Percentiles rank a stretch among this genome's conserved stretches.
Evolutionary conservation across 1,140 invertebrate species (phyloP).

Genomic region (Achatina immaculata): DNA sequence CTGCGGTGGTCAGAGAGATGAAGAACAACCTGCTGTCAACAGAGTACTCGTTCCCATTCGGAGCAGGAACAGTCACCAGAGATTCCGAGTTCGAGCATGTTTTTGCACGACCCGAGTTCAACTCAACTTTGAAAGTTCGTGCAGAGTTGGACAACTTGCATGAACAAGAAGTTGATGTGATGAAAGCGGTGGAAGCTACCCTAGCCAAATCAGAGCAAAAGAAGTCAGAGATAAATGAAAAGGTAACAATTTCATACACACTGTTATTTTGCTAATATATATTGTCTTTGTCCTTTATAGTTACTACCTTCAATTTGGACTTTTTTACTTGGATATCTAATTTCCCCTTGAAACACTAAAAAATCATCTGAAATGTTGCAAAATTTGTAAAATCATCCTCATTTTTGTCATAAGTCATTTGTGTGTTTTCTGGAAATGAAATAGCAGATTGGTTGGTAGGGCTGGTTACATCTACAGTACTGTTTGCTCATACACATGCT

Average conservation of each 20-base stretch:
- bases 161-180: slow-evolving; percentile 48
- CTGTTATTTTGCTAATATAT: background rate
- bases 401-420: no score
- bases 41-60: slow-evolving; percentile 62
- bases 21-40: slow-evolving; percentile 42
- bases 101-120: slow-evolving; percentile 62
- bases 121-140: slow-evolving; percentile 58
- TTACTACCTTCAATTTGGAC: background rate
- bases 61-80: slow-evolving; percentile 28
- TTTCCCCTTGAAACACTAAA: no score
- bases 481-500: no score
- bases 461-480: no score
- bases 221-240: slow-evolving; percentile 61
- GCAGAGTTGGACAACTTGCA: slow-evolving; percentile 54
- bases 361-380: no score
- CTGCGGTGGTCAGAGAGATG: slow-evolving; percentile 53
- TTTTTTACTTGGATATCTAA: background rate
- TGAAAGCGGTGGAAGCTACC: slow-evolving; percentile 50
- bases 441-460: no score
- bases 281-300: background rate
- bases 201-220: slow-evolving; percentile 53
- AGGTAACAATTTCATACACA: slow-evolving; percentile 49
- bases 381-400: background rate
- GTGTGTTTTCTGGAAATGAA: no score
- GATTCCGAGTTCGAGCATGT: slow-evolving; percentile 54